Evolutionary conservation across 2,888 invertebrate species (phyloP), one percentile per base, ranked within the genome.

Genomic region (Melikaiella ostensackeni): DNA sequence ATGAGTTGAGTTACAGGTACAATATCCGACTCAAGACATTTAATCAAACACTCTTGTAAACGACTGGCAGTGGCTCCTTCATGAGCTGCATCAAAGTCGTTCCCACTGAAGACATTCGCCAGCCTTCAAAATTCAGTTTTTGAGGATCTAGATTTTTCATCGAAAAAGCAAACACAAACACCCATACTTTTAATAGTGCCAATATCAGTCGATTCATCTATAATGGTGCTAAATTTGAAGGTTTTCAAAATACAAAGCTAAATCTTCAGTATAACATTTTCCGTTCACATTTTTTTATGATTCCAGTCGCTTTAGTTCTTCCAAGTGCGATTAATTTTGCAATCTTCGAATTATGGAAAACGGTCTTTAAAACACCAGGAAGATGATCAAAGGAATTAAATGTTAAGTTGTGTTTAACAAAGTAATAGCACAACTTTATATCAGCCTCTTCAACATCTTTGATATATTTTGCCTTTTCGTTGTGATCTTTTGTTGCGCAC

Each of bases 91-190:
- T 42, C 73, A n/a, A n/a, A n/a, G n/a, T n/a, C n/a, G n/a, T n/a
- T n/a, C n/a, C n/a, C n/a, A n/a, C n/a, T n/a, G n/a, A n/a, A n/a
- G n/a, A n/a, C n/a, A n/a, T n/a, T n/a, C n/a, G n/a, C n/a, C n/a
- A n/a, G n/a, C n/a, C n/a, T n/a, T n/a, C n/a, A n/a, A n/a, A n/a
- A n/a, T n/a, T n/a, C n/a, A n/a, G n/a, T 35, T 8, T 35, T 7
- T 35, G 35, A 5, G 6, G 35, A 35, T 6, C 8, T 35, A 75
- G 88, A 86, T 81, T 50, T 4, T 46, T 21, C 13, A 57, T 75
- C 63, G 2, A 38, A 21, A 80, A 75, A 9, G 76, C 38, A 16
- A 78, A 57, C 24, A 74, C 62, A 30, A 78, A 27, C 11, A 76
- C 50, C 80, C 78, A 74, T 70, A 13, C 59, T 63, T 76, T 78